Conservation (phyloP, 2,888 invertebrate species). For the Rotaria macrura region DNA sequence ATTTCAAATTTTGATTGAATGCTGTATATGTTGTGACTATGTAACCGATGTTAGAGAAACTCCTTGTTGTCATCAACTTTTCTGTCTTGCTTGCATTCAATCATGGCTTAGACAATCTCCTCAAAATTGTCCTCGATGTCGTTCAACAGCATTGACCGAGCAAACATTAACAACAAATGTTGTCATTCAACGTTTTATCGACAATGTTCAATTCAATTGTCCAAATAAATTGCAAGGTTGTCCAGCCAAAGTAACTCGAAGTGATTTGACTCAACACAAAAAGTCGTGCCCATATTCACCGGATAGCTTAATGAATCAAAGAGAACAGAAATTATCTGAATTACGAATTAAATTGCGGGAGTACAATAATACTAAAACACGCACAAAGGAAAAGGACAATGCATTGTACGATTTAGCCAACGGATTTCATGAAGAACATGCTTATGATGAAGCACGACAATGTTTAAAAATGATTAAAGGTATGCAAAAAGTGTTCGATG, state of each 20-base stretch:
- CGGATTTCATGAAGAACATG: not conserved
- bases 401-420: not conserved
- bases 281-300: not conserved
- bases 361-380: not conserved
- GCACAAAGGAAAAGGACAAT: not conserved
- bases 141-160: not conserved
- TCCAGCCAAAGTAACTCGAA: not conserved
- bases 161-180: not conserved
- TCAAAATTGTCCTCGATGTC: not conserved
- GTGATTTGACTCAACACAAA: not conserved
- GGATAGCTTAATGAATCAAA: not conserved
- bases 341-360: not conserved
- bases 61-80: not conserved
- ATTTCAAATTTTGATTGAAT: not conserved
- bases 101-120: not conserved
- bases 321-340: not conserved
- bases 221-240: not conserved
- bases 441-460: not conserved
- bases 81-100: not conserved
- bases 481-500: not conserved
- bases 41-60: not conserved
- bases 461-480: not conserved
- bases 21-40: slow-evolving; percentile 4
- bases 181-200: not conserved
- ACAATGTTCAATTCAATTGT: not conserved